phyloP scores from a whole-genome alignment of 2,113 vertebrate genomes.

The Antigone vipio region DNA sequence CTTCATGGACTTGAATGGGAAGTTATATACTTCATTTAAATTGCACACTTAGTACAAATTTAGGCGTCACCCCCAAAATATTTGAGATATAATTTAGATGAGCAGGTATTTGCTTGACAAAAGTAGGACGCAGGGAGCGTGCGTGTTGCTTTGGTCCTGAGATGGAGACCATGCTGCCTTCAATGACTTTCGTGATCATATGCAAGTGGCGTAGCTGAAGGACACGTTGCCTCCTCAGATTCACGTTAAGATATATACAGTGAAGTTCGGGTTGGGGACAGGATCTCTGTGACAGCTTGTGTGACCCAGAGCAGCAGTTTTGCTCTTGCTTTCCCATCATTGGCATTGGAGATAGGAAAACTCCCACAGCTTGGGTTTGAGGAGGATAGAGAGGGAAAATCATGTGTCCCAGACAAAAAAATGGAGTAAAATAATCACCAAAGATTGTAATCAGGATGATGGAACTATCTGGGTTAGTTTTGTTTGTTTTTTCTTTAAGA shows the following conservation, averaged over 20 bases:
- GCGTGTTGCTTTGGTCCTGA: neutral
- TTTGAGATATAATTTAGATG: neutral
- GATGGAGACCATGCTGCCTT: neutral
- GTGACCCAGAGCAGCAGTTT: neutral
- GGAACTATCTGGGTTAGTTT: neutral
- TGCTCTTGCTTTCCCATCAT: neutral
- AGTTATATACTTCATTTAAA: neutral
- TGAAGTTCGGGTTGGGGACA: neutral
- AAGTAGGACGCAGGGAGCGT: neutral
- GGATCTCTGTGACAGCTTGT: neutral
- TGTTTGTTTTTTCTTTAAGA: neutral
- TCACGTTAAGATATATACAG: neutral
- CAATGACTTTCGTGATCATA: neutral
- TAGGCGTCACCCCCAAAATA: neutral
- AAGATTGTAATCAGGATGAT: neutral
- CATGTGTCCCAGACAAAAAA: neutral
- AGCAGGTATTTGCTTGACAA: neutral
- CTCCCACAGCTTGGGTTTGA: neutral
- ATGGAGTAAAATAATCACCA: neutral
- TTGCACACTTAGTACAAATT: neutral
- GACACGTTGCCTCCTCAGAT: neutral
- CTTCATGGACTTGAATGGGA: neutral
- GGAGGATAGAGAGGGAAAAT: neutral
- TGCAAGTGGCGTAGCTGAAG: neutral
- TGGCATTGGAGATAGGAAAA: neutral